Evolutionary conservation across 2,113 vertebrate species (phyloP).

Genomic region (Syngnathus scovelli): DNA sequence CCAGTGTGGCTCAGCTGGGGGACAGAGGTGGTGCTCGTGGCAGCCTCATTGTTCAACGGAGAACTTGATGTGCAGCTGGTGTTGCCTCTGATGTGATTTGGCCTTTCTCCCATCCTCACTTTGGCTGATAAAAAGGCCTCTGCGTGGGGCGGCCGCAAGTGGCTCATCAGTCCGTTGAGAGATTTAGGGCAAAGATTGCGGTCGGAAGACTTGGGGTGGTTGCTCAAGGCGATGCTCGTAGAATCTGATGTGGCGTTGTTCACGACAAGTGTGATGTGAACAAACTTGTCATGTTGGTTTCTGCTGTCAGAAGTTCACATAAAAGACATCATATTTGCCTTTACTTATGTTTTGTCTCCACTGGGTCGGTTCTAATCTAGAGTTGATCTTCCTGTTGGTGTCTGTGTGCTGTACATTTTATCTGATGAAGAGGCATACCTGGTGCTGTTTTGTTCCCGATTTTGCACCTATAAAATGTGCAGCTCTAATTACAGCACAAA

Average conservation of each 20-base stretch:
- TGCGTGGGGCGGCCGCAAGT: conserved; percentile 28
- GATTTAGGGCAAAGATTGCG: conserved; percentile 28
- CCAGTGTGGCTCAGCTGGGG: conserved; percentile 64
- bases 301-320: not conserved
- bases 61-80: conserved; percentile 65
- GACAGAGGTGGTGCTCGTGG: conserved; percentile 58
- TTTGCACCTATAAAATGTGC: too few species aligned
- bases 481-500: too few species aligned
- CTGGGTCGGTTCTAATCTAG: conserved; percentile 21
- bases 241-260: conserved; percentile 15
- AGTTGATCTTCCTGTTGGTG: not conserved
- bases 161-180: conserved; percentile 38
- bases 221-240: conserved; percentile 2
- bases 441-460: conserved; percentile 10
- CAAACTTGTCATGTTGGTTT: not conserved
- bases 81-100: conserved; percentile 71
- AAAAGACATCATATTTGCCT: not conserved
- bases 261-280: not conserved
- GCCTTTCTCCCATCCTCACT: conserved; percentile 53
- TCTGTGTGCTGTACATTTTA: conserved; percentile 9
- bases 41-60: conserved; percentile 58
- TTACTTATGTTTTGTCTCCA: conserved; percentile 8
- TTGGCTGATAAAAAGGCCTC: conserved; percentile 60
- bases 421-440: conserved; percentile 32
- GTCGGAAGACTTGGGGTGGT: conserved; percentile 7